Base-by-base conservation (phyloP, 2,797 vertebrate species). In the Thripadectes ignobilis region DNA sequence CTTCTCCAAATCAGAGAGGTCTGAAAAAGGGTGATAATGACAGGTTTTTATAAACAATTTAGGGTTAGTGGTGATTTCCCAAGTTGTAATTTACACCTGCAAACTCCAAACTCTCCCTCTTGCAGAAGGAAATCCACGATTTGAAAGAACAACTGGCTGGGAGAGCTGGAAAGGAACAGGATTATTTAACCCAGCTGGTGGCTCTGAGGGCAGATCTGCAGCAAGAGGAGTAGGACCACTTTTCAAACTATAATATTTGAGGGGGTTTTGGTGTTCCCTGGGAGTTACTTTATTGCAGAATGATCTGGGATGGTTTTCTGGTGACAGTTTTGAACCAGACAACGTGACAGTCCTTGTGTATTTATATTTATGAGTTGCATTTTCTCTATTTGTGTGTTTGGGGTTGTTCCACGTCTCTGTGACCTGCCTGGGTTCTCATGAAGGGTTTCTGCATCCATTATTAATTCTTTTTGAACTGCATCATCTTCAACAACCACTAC, bases 71-170 rank as follows among this genome's bases (percentile, higher is more conserved):
- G 57, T 36, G 68, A 39, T 71, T 45, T 82, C 23, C 5, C 9
- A 46, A 57, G 68, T n/a, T 71, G n/a, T 39, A 27, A 3, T 59
- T 81, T 38, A 26, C 32, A 9, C 46, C 9, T 30, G 9, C 46
- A 3, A 23, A 52, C 71, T 81, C 43, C 83, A 49, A 73, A 46
- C 15, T 22, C 22, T 76, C 77, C 45, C 19, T 89, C 95, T 57
- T 59, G 43, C 94, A 99, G 99, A 96, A 94, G 57, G 97, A 98
- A 97, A 82, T 98, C 63, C 87, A 96, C 83, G 95, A 98, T 88
- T 97, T 99, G 87, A 96, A 98, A 96, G 96, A 62, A 77, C 96
- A 98, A 15, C 97, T 99, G 95, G 96, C 93, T 69, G 90, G 65
- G 89, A 96, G 98, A 97, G 89, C 77, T 43, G 97, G 97, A 95